phyloP scores from a whole-genome alignment of 2,888 invertebrate genomes.

The Rotaria socialis region DNA sequence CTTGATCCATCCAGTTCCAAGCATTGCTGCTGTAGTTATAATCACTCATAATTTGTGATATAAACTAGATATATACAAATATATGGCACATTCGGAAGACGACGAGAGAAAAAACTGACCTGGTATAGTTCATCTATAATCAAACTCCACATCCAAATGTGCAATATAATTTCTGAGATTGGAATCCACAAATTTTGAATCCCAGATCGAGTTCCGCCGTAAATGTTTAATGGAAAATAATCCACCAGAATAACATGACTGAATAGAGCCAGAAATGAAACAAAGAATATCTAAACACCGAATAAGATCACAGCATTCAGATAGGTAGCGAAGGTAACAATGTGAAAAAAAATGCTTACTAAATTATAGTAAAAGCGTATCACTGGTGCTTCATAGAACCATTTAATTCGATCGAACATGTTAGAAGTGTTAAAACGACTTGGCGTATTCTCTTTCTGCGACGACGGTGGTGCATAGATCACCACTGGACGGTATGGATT shows the following conservation, averaged over 20 bases:
- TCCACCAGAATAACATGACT: neutral
- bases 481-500: neutral
- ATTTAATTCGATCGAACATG: neutral
- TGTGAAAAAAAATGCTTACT: neutral
- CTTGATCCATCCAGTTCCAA: conserved; percentile 2
- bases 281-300: neutral
- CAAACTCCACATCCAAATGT: neutral
- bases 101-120: neutral
- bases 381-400: neutral
- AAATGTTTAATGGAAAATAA: neutral
- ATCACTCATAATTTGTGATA: neutral
- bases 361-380: neutral
- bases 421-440: neutral
- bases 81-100: neutral
- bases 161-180: neutral
- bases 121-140: neutral
- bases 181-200: neutral
- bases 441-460: neutral
- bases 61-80: neutral
- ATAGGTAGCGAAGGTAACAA: neutral
- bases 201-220: neutral
- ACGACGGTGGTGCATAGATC: neutral
- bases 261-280: conserved; percentile 1
- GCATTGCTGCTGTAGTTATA: neutral
- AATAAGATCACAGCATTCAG: neutral